A percentile compares a stretch with the other conserved stretches of the same genome.
Conservation (phyloP, 2,888 invertebrate genomes). For the Caenorhabditis parvicauda region DNA sequence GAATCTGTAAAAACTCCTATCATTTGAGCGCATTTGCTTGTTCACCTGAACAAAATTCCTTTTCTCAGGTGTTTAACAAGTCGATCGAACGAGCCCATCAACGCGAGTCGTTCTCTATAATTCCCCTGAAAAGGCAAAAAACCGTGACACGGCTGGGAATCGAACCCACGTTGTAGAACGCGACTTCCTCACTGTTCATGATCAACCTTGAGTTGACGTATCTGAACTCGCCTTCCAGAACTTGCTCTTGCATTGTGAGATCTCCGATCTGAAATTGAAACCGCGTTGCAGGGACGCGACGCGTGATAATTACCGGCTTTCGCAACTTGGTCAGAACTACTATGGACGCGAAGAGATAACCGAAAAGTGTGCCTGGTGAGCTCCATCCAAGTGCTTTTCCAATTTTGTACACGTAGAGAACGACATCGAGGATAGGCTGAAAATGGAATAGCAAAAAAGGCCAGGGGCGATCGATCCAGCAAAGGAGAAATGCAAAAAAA, state of each 20-base stretch:
- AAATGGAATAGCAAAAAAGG: slow-evolving; percentile 15
- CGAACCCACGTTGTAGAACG: slow-evolving; percentile 68
- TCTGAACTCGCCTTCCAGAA: slow-evolving; percentile 93
- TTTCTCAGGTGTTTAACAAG: slow-evolving; percentile 67
- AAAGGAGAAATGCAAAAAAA: too few relatives aligned
- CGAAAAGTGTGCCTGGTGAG: slow-evolving; percentile 85
- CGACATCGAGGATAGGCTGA: slow-evolving; percentile 83
- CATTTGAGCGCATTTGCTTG: too few relatives aligned
- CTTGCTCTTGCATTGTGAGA: slow-evolving; percentile 89
- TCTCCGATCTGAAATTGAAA: slow-evolving; percentile 67
- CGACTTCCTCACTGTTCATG: slow-evolving; percentile 91
- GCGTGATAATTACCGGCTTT: slow-evolving; percentile 37
- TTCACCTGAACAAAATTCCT: slow-evolving; percentile 40
- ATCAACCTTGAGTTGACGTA: slow-evolving; percentile 93
- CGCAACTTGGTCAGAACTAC: slow-evolving; percentile 73
- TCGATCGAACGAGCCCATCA: slow-evolving; percentile 84
- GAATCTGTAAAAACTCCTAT: slow-evolving; percentile 50
- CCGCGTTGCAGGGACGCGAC: neutral
- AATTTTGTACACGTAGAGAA: slow-evolving; percentile 85
- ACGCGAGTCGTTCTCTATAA: slow-evolving; percentile 78
- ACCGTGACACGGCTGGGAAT: too few relatives aligned
- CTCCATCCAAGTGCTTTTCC: slow-evolving; percentile 79
- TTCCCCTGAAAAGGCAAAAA: slow-evolving; percentile 17
- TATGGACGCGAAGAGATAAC: slow-evolving; percentile 83
- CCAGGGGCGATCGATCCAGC: too few relatives aligned